Conservation (phyloP, 2,888 invertebrate species). For the Ephialtes manifestator region DNA sequence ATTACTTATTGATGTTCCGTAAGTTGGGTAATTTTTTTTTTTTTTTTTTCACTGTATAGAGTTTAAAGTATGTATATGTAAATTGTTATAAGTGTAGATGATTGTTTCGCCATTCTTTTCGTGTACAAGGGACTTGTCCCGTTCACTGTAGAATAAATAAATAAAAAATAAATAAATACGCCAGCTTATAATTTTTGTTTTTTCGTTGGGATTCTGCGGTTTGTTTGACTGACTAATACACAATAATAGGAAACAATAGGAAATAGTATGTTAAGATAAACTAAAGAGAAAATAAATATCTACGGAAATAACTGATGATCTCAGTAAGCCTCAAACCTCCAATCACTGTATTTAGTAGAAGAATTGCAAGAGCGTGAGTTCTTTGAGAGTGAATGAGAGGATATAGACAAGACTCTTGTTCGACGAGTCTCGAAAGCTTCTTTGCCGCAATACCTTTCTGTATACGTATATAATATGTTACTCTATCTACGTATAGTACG, state of each 20-base stretch:
- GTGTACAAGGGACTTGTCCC: too few species aligned
- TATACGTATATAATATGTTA: slow-evolving; percentile 40
- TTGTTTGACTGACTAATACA: too few species aligned
- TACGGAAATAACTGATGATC: slow-evolving; percentile 22
- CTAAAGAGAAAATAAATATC: background rate
- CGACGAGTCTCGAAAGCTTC: slow-evolving; percentile 41
- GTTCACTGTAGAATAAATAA: too few species aligned
- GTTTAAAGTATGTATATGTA: too few species aligned
- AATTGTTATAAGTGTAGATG: too few species aligned
- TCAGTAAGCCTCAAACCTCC: slow-evolving; percentile 3
- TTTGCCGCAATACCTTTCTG: slow-evolving; percentile 1
- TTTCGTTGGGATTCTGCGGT: too few species aligned
- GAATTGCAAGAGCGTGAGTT: slow-evolving; percentile 7
- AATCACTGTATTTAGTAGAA: slow-evolving; percentile 28
- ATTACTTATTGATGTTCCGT: too few species aligned
- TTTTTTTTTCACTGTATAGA: too few species aligned
- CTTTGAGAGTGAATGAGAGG: background rate
- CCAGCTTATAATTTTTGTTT: too few species aligned
- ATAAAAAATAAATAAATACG: too few species aligned
- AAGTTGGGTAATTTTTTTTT: too few species aligned
- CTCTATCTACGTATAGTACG: slow-evolving; percentile 42
- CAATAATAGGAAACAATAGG: background rate
- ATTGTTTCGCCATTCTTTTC: too few species aligned
- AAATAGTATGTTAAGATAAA: background rate
- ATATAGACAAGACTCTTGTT: slow-evolving; percentile 25